Conservation (phyloP, 2,797 vertebrate genomes). For the Sciaenops ocellatus region DNA sequence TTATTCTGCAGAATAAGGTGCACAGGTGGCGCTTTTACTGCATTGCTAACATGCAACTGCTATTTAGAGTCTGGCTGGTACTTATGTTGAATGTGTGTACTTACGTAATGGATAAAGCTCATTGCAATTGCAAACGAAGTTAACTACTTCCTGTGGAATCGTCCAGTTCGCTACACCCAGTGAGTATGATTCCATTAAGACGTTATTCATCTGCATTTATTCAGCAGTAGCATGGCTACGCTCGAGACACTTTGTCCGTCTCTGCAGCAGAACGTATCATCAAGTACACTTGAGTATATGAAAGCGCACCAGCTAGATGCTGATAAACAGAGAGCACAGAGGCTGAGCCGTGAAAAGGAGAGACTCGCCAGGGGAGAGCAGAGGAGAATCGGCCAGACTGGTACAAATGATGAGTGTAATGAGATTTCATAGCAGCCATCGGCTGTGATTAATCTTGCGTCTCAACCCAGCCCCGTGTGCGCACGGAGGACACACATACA, state of each 20-base stretch:
- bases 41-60: conserved; percentile 9
- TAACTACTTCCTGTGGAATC: conserved; percentile 29
- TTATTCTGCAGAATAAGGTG: conserved; percentile 7
- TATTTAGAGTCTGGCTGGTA: conserved; percentile 13
- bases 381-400: conserved; percentile 72
- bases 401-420: conserved; percentile 88
- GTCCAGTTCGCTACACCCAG: conserved; percentile 21
- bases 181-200: conserved; percentile 22
- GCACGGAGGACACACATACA: conserved; percentile 28
- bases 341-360: conserved; percentile 53
- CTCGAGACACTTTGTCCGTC: conserved; percentile 43
- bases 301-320: conserved; percentile 53
- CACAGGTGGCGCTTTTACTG: conserved; percentile 13
- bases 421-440: conserved; percentile 88
- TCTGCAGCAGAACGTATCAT: conserved; percentile 38
- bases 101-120: conserved; percentile 45
- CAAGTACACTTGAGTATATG: conserved; percentile 43
- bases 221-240: conserved; percentile 51
- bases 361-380: conserved; percentile 52
- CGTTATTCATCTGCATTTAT: conserved; percentile 62
- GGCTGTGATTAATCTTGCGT: conserved; percentile 84
- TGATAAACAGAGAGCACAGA: conserved; percentile 63
- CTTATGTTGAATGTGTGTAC: conserved; percentile 25
- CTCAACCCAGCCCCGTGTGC: conserved; percentile 64
- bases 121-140: conserved; percentile 45